phyloP scores from a whole-genome alignment of 2,113 vertebrate species.

The Serinus canaria region DNA sequence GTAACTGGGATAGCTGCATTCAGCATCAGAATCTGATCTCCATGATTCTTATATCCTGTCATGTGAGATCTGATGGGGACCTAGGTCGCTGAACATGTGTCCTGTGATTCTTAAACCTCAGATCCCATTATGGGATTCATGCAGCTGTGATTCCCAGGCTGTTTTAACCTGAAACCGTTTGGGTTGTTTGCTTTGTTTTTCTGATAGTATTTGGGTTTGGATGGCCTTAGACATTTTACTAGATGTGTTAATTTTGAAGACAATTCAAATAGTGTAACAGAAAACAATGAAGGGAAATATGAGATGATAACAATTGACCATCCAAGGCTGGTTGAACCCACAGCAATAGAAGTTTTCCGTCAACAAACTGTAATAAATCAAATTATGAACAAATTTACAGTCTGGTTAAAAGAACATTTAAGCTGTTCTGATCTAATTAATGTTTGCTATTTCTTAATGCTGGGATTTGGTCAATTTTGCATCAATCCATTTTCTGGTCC shows the following conservation, averaged over 20 bases:
- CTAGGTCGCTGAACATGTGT: not conserved
- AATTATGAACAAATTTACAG: not conserved
- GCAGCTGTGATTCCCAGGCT: not conserved
- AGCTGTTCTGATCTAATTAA: constrained; percentile 27
- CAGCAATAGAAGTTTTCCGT: not conserved
- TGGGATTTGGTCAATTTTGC: not conserved
- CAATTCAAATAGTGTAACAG: not conserved
- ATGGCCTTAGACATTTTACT: not conserved
- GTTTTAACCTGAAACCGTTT: not conserved
- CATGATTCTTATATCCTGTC: not conserved
- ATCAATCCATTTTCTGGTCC: not conserved
- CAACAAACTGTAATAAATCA: not conserved
- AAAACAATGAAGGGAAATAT: not conserved
- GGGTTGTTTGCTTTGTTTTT: not conserved
- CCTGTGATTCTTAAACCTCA: not conserved
- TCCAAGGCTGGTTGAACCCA: not conserved
- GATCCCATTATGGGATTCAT: not conserved
- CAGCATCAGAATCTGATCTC: not conserved
- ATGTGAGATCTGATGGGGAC: not conserved
- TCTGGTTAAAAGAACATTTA: not conserved
- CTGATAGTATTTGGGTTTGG: not conserved
- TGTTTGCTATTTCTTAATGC: not conserved
- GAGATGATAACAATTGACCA: not conserved
- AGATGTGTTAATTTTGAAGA: not conserved
- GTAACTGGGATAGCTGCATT: not conserved